Percentiles rank a stretch among this genome's conserved stretches.
These are phyloP conservation scores for Byasa hedistus DNA, from an alignment of 2,888 invertebrate genomes.

Conservation along the genomic window DNA sequence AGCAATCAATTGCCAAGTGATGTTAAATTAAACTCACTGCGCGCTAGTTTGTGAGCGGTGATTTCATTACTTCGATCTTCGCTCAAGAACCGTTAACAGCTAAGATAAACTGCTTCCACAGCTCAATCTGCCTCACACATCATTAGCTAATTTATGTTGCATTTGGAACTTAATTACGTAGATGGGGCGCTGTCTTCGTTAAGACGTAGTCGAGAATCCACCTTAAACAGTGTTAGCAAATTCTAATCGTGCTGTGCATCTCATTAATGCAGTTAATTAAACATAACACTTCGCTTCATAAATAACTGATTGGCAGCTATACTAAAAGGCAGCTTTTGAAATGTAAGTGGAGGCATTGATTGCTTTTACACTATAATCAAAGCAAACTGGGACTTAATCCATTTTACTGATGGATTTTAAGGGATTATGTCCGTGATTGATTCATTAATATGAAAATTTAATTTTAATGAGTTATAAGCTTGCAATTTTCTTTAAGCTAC, in stretches of 20 bases:
- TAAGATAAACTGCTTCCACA: constrained; percentile 35
- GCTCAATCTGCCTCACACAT: constrained; percentile 58
- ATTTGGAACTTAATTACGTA: constrained; percentile 63
- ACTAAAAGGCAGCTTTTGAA: constrained; percentile 5
- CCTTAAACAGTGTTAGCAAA: constrained; percentile 35
- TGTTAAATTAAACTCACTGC: constrained; percentile 16
- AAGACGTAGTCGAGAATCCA: constrained; percentile 37
- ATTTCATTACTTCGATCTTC: constrained; percentile 50
- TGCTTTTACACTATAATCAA: constrained; percentile 23
- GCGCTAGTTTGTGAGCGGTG: constrained; percentile 33
- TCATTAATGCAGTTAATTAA: constrained; percentile 7
- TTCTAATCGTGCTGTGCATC: constrained; percentile 9
- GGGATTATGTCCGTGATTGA: constrained; percentile 26
- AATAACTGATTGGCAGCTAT: neutral
- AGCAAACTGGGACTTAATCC: constrained; percentile 23
- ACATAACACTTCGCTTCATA: constrained; percentile 2
- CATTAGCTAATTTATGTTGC: constrained; percentile 71
- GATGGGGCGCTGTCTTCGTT: constrained; percentile 44
- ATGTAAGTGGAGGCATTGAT: constrained; percentile 14
- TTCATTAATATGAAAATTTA: constrained; percentile 29
- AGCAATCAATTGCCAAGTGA: constrained; percentile 4
- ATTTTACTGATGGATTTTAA: constrained; percentile 25
- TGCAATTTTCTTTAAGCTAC: constrained; percentile 18
- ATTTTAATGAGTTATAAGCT: constrained; percentile 28
- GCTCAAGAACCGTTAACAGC: constrained; percentile 50